Evolutionary conservation across 2,797 vertebrate species (phyloP).

Genomic region (Melanotaenia maccullochi): DNA sequence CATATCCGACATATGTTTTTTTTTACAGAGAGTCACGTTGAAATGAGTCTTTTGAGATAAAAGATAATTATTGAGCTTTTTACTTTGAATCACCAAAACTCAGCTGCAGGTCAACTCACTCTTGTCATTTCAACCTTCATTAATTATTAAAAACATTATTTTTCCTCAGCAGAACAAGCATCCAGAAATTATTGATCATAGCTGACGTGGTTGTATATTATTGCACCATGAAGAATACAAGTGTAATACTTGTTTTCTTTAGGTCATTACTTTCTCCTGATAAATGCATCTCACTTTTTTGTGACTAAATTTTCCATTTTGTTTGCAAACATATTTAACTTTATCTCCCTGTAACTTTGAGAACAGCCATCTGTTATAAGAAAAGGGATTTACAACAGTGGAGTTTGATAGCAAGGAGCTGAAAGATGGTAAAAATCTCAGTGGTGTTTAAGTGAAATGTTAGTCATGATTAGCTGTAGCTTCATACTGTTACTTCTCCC

Average conservation of each 20-base stretch:
- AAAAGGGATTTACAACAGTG: not conserved
- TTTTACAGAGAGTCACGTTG: not conserved
- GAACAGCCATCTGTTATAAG: not conserved
- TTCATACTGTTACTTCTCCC: not conserved
- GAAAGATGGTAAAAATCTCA: not conserved
- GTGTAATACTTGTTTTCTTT: not conserved
- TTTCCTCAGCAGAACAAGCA: not conserved
- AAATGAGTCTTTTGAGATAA: conserved; percentile 9
- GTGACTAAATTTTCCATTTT: not conserved
- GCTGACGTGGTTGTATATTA: not conserved
- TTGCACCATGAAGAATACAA: not conserved
- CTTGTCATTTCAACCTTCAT: not conserved
- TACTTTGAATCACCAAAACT: conserved; percentile 12
- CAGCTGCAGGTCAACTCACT: not conserved
- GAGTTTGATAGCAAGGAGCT: not conserved
- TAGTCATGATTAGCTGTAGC: not conserved
- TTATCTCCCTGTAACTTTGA: not conserved
- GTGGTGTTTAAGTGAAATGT: not conserved
- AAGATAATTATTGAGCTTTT: conserved; percentile 8
- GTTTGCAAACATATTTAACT: not conserved
- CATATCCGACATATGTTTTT: not conserved
- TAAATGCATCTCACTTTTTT: not conserved
- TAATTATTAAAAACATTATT: not conserved
- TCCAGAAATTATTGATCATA: not conserved
- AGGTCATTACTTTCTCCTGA: not conserved